A percentile compares a stretch with the other conserved stretches of the same genome.
These are phyloP conservation scores for Clepsis dumicolana DNA, from an alignment of 2,888 invertebrate species.

Conservation along the genomic window DNA sequence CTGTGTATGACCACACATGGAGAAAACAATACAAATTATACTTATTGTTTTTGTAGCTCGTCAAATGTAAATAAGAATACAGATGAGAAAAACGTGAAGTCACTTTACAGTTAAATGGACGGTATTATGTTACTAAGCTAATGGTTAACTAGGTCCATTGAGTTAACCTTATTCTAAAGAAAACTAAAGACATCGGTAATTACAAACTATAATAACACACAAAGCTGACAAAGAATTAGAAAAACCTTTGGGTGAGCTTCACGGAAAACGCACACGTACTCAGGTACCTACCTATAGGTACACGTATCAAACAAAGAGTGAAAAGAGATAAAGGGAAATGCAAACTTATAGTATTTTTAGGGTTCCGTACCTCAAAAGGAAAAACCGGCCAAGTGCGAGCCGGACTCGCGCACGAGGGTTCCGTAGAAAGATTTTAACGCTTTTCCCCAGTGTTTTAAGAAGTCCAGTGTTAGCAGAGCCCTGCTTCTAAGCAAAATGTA, in stretches of 20 bases:
- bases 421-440: too few species aligned
- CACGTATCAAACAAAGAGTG: too few species aligned
- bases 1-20: constrained; percentile 57
- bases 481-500: too few species aligned
- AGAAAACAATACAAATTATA: constrained; percentile 52
- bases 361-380: too few species aligned
- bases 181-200: not conserved
- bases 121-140: not conserved
- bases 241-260: not conserved
- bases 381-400: too few species aligned
- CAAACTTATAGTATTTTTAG: too few species aligned
- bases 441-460: too few species aligned
- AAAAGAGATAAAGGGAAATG: too few species aligned
- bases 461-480: too few species aligned
- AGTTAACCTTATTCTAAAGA: not conserved
- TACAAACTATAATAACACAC: not conserved
- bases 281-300: too few species aligned
- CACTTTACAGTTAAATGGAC: not conserved
- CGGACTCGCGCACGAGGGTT: too few species aligned
- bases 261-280: too few species aligned
- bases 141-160: not conserved
- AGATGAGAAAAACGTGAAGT: constrained; percentile 42
- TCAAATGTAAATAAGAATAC: constrained; percentile 39
- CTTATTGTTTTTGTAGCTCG: constrained; percentile 47
- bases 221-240: not conserved